A percentile compares a stretch with the other conserved stretches of the same genome.
These are phyloP conservation scores for Polyommatus icarus DNA, from an alignment of 2,888 invertebrate species.

Conservation along the genomic window DNA sequence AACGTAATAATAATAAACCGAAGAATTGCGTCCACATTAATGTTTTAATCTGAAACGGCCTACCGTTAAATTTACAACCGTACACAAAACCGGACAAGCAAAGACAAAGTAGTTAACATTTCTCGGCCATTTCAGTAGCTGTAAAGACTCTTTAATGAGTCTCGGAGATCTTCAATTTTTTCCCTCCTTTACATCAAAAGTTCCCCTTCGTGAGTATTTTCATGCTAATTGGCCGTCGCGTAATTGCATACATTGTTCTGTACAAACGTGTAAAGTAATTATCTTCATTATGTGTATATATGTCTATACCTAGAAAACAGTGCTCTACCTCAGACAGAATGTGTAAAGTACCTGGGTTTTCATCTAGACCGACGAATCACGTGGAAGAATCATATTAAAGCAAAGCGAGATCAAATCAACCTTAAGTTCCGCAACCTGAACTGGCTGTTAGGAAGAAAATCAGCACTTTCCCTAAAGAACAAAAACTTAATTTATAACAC, in stretches of 20 bases:
- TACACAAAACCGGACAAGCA: conserved; percentile 35
- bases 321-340: no score
- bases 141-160: conserved; percentile 74
- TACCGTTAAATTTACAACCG: conserved; percentile 20
- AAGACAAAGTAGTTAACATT: conserved; percentile 56
- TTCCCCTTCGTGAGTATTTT: conserved; percentile 75
- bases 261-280: conserved; percentile 53
- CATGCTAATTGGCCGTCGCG: conserved; percentile 71
- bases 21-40: not conserved
- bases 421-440: no score
- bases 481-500: no score
- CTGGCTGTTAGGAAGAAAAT: no score
- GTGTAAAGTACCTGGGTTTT: no score
- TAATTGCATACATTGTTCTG: conserved; percentile 75
- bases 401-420: no score
- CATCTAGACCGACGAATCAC: no score
- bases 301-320: no score
- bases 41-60: conserved; percentile 6
- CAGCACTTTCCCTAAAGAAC: no score
- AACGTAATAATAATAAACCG: not conserved
- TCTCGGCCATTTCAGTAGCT: conserved; percentile 48
- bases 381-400: no score
- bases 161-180: conserved; percentile 64
- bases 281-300: conserved; percentile 48
- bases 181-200: conserved; percentile 75